A percentile compares a stretch with the other conserved stretches of the same genome.
Evolutionary conservation across 1,140 invertebrate genomes (phyloP).

Genomic region (Akabosia matsudoensis): DNA sequence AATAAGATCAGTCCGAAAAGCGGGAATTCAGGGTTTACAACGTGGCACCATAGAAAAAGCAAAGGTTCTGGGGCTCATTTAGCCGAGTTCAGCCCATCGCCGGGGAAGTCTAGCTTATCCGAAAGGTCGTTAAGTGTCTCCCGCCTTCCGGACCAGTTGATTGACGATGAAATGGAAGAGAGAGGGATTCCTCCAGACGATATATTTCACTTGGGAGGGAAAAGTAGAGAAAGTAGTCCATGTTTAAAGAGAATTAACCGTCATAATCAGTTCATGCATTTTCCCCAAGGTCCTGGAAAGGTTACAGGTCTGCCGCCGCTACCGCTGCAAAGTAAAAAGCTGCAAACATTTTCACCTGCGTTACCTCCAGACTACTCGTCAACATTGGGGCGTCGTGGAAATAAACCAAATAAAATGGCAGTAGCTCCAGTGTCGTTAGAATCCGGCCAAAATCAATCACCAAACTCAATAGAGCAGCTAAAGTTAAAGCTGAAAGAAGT

Average conservation of each 20-base stretch:
- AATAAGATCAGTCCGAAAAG: too few relatives aligned
- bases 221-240: constrained; percentile 42
- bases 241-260: constrained; percentile 42
- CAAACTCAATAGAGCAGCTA: constrained; percentile 41
- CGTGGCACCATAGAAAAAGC: not conserved
- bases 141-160: not conserved
- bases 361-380: not conserved
- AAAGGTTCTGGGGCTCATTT: not conserved
- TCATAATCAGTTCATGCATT: not conserved
- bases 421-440: not conserved
- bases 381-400: not conserved
- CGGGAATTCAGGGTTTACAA: not conserved
- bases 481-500: constrained; percentile 46
- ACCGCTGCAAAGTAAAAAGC: constrained; percentile 21
- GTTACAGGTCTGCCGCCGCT: constrained; percentile 43
- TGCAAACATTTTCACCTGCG: not conserved
- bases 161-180: not conserved
- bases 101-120: not conserved
- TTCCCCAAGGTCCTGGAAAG: not conserved
- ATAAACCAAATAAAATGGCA: not conserved
- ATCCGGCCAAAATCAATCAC: not conserved
- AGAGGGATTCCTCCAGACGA: not conserved
- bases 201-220: not conserved
- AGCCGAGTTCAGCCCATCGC: not conserved
- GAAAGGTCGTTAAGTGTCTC: not conserved